Conservation (phyloP, 2,797 vertebrate species). For the Holocentrus rufus region DNA sequence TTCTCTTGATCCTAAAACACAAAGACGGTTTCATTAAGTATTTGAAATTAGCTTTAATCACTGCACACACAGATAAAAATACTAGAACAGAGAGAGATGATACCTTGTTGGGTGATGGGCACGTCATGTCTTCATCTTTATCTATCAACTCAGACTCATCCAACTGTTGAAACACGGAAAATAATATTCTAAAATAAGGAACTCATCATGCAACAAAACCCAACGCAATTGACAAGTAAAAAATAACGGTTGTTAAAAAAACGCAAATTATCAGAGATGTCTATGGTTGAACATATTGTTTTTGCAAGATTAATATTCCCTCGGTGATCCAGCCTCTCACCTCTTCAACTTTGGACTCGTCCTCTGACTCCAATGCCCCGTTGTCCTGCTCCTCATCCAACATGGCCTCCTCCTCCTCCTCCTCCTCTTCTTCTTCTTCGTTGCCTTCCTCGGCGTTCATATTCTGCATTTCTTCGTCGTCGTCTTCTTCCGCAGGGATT, state of each 20-base stretch:
- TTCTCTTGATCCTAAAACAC: constrained; percentile 57
- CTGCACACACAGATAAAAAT: neutral
- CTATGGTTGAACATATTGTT: too few relatives aligned
- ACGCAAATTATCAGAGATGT: too few relatives aligned
- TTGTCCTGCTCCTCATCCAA: constrained; percentile 62
- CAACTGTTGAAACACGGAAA: constrained; percentile 53
- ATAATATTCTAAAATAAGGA: neutral
- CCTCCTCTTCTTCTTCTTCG: constrained; percentile 30
- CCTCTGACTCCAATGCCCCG: constrained; percentile 45
- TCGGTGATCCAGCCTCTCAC: constrained; percentile 37
- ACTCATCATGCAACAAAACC: too few relatives aligned
- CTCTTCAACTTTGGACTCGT: constrained; percentile 55
- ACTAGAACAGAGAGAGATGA: neutral
- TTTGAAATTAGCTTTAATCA: neutral
- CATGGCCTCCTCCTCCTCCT: constrained; percentile 3
- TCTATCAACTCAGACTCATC: constrained; percentile 45
- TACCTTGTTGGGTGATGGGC: constrained; percentile 66
- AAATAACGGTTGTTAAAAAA: too few relatives aligned
- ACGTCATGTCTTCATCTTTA: constrained; percentile 51
- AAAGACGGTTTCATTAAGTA: neutral
- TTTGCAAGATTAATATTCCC: too few relatives aligned
- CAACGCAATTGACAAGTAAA: too few relatives aligned
- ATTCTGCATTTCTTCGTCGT: constrained; percentile 78
- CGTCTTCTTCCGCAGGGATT: constrained; percentile 79
- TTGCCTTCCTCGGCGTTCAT: constrained; percentile 78